Base-by-base conservation (phyloP, 2,113 vertebrate genomes). In the Laticauda laticaudata region DNA sequence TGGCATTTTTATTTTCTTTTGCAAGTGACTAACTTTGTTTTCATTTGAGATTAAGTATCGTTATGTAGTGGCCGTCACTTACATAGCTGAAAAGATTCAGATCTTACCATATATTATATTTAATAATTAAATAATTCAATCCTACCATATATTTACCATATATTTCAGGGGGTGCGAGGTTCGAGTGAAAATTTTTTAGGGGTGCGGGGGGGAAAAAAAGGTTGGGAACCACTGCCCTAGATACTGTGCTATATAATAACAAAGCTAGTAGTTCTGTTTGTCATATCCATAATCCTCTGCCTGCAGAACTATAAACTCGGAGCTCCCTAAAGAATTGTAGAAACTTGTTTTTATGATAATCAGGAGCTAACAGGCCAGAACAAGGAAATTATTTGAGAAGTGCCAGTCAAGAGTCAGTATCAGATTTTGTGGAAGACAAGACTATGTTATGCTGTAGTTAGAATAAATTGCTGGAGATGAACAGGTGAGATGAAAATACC, bases 331-430 rank as follows among this genome's bases (percentile, higher is more conserved):
- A 90, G 34, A 20, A 86, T 61, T 57, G 26, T n/a, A 43, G 87
- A 43, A 56, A 89, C 51, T 54, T 92, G 54, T 85, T 92, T 92
- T 90, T 5, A 90, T 89, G 48, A 43, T 90, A 92, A 86, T 93
- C 75, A 18, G 43, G 53, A 51, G 24, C 7, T 92, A n/a, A 81
- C 18, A 24, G 24, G 55, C 43, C 55, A 26, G 23, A 86, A 86
- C 10, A 34, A 51, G 51, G 34, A 43, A 45, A 64, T 14, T 18
- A 29, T 21, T 92, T 85, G 20, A 43, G 64, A 92, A 56, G 15
- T 92, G 87, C 86, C 87, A 56, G 53, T 89, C 92, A 89, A 92
- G 61, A 26, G 48, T 51, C 92, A 86, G n/a, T 51, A 3, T 24
- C 88, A 88, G 51, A 21, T 86, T 90, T 48, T 57, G 11, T 61